Conservation (phyloP, 2,113 vertebrate species). For the Callopanchax toddi region DNA sequence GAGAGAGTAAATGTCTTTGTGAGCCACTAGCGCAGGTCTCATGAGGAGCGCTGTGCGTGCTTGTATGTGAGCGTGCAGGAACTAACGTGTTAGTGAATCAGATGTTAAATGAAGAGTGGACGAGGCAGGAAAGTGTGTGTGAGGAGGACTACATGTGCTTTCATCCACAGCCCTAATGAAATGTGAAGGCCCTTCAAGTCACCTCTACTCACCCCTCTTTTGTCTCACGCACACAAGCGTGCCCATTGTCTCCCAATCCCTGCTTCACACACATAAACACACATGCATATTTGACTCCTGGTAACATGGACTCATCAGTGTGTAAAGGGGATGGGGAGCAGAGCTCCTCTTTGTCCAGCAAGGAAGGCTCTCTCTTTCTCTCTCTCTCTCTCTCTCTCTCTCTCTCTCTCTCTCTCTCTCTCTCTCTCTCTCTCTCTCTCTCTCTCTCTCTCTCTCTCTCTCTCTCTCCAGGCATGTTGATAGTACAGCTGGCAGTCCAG, state of each 20-base stretch:
- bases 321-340: slow-evolving; percentile 62
- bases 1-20: slow-evolving; percentile 30
- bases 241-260: background rate
- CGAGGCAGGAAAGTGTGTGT: slow-evolving; percentile 44
- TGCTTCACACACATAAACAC: slow-evolving; percentile 20
- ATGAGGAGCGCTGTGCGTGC: slow-evolving; percentile 40
- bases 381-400: no score
- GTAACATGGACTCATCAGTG: slow-evolving; percentile 62
- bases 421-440: slow-evolving; percentile 26
- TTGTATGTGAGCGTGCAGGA: slow-evolving; percentile 40
- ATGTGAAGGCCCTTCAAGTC: slow-evolving; percentile 66
- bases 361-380: slow-evolving; percentile 40
- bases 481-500: slow-evolving; percentile 66
- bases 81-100: slow-evolving; percentile 37
- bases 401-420: slow-evolving; percentile 1
- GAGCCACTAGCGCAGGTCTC: slow-evolving; percentile 30
- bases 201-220: slow-evolving; percentile 49
- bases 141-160: slow-evolving; percentile 42
- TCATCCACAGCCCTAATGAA: slow-evolving; percentile 63
- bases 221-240: slow-evolving; percentile 11
- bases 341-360: slow-evolving; percentile 45
- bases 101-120: slow-evolving; percentile 57
- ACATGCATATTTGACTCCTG: slow-evolving; percentile 36
- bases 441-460: no score
- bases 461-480: slow-evolving; percentile 45